phyloP scores from a whole-genome alignment of 2,113 vertebrate species.

The Sminthopsis crassicaudata region DNA sequence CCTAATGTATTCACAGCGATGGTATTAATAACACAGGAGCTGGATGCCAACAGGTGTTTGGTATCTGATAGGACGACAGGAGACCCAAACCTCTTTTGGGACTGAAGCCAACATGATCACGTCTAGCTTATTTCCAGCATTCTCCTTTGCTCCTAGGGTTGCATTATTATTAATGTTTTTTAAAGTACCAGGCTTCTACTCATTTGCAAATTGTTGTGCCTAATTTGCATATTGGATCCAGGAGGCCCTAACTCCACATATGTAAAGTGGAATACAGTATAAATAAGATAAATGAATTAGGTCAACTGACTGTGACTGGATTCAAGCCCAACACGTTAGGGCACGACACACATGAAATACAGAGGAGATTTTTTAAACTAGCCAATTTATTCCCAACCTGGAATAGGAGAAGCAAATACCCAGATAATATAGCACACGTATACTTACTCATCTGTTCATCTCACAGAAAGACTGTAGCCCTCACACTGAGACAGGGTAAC shows the following conservation, averaged over 20 bases:
- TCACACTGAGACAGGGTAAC: not conserved
- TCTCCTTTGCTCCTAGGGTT: conserved; percentile 39
- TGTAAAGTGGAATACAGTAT: conserved; percentile 70
- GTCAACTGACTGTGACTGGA: conserved; percentile 64
- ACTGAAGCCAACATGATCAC: not conserved
- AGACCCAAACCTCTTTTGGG: not conserved
- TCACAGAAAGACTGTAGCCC: not conserved
- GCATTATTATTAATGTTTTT: conserved; percentile 66
- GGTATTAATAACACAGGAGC: not conserved
- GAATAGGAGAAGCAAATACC: conserved; percentile 31
- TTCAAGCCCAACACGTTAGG: conserved; percentile 20
- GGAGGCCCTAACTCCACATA: conserved; percentile 58
- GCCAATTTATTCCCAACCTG: conserved; percentile 59
- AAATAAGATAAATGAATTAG: conserved; percentile 77
- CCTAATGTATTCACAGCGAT: not conserved
- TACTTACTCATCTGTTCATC: not conserved
- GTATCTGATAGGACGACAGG: not conserved
- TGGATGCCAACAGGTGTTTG: not conserved
- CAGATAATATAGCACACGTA: not conserved
- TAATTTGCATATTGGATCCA: conserved; percentile 73
- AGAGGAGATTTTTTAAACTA: conserved; percentile 64
- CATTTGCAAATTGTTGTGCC: conserved; percentile 71
- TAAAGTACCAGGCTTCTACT: conserved; percentile 68
- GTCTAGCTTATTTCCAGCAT: conserved; percentile 3
- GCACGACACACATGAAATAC: conserved; percentile 18